A percentile compares a stretch with the other conserved stretches of the same genome.
These are phyloP conservation scores for Phalacrocorax brasilianus DNA, from an alignment of 2,113 vertebrate species.

Conservation along the genomic window DNA sequence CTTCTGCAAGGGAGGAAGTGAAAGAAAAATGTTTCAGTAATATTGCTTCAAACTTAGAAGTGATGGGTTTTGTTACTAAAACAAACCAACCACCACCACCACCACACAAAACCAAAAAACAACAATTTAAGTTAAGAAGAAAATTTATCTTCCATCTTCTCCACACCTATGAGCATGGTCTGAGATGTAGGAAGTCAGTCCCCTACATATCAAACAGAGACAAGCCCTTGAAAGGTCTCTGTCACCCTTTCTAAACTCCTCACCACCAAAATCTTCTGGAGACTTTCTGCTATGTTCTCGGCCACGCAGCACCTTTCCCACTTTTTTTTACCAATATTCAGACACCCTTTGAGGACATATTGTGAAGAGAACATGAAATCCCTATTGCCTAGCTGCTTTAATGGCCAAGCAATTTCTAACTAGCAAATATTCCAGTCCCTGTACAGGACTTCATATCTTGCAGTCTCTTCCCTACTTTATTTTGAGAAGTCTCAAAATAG, in stretches of 20 bases:
- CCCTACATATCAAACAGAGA: background rate
- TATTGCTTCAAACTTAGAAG: background rate
- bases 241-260: background rate
- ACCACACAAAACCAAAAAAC: background rate
- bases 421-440: background rate
- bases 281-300: background rate
- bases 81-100: too few species aligned
- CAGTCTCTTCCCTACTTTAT: background rate
- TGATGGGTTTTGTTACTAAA: background rate
- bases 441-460: background rate
- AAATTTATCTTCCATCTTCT: background rate
- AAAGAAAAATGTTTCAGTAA: background rate
- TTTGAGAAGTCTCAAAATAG: background rate
- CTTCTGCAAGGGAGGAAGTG: background rate
- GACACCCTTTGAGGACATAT: background rate
- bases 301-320: background rate
- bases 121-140: background rate
- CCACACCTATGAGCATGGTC: background rate
- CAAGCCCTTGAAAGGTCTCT: background rate
- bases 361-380: background rate
- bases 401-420: background rate
- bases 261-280: background rate
- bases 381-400: background rate
- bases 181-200: background rate
- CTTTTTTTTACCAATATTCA: background rate